A percentile compares a stretch with the other conserved stretches of the same genome.
These are phyloP conservation scores for Shinisaurus crocodilurus DNA, from an alignment of 2,113 vertebrate species.

Conservation along the genomic window DNA sequence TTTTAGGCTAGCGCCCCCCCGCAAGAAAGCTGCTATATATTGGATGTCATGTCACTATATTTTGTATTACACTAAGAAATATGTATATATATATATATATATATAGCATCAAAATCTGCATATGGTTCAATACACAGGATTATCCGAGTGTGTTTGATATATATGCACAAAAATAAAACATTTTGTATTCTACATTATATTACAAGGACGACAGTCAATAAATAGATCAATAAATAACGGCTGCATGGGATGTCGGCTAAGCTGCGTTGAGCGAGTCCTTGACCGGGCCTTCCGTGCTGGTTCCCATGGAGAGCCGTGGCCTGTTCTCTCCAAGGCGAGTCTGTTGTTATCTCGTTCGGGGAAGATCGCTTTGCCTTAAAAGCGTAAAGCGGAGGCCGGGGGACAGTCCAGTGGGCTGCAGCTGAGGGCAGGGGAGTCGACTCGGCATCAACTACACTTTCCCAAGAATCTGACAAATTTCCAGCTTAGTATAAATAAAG, in stretches of 20 bases:
- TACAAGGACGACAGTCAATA: slow-evolving; percentile 81
- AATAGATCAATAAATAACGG: slow-evolving; percentile 84
- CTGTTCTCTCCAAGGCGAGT: slow-evolving; percentile 56
- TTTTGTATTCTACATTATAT: slow-evolving; percentile 84
- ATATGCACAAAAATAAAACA: slow-evolving; percentile 80
- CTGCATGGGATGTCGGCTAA: slow-evolving; percentile 50
- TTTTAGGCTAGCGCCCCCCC: background rate
- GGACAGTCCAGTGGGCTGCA: slow-evolving; percentile 44
- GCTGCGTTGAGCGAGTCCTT: slow-evolving; percentile 26
- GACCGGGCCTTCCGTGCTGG: slow-evolving; percentile 38
- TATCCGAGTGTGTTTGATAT: slow-evolving; percentile 57
- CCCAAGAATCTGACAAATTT: slow-evolving; percentile 75
- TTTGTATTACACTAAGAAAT: slow-evolving; percentile 4
- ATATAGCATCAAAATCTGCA: background rate
- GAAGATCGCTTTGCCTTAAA: slow-evolving; percentile 70
- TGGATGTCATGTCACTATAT: slow-evolving; percentile 2
- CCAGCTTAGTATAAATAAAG: slow-evolving; percentile 74
- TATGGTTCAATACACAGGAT: slow-evolving; percentile 30
- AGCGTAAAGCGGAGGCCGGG: slow-evolving; percentile 48
- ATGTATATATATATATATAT: no score
- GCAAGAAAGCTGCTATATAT: background rate
- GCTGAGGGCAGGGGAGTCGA: slow-evolving; percentile 52
- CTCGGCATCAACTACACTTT: slow-evolving; percentile 68
- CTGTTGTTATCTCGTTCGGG: slow-evolving; percentile 60
- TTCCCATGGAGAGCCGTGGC: slow-evolving; percentile 53